Evolutionary conservation across 1,140 invertebrate species (phyloP), one percentile per base, ranked within the genome.

Genomic region (Anastatus disparis): DNA sequence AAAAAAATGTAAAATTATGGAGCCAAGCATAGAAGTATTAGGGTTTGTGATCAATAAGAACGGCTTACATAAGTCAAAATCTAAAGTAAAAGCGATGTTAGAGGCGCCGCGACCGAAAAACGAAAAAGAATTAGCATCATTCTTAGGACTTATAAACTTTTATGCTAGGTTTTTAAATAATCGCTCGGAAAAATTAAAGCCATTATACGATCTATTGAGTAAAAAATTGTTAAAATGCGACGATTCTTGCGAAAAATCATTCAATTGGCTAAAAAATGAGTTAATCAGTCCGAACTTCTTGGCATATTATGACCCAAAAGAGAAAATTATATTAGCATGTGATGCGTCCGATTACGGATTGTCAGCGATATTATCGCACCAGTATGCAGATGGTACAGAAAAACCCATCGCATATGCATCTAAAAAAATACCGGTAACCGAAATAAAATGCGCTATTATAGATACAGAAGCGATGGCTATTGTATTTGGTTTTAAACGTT

Each of bases 11-110:
- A n/a, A n/a, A n/a, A n/a, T n/a, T n/a, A n/a, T n/a, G n/a, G n/a
- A n/a, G n/a, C n/a, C n/a, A n/a, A n/a, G n/a, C n/a, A n/a, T 46
- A 66, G 69, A 26, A 44, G 68, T 46, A 70, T 61, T 26, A 64
- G 59, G 2, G 63, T 69, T 2, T 56, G 58, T n/a, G 35, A 35
- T 48, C 20, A 46, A 1, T 59, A 69, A 31, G 65, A 65, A 22
- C 4, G 48, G 38, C n/a, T 56, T 71, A 10, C 61, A 74, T 50
- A 59, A 58, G 1, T 20, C 67, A 13, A 29, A 71, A 35, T n/a
- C n/a, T n/a, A n/a, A n/a, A n/a, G n/a, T n/a, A n/a, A n/a, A n/a
- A n/a, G n/a, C n/a, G n/a, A n/a, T 52, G 20, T 4, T 24, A 52
- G 24, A 52, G 13, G 24, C 24, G 3, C 48, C 22, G 7, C 20